Conservation (phyloP, 2,113 vertebrate genomes). For the Dipodomys stephensi region DNA sequence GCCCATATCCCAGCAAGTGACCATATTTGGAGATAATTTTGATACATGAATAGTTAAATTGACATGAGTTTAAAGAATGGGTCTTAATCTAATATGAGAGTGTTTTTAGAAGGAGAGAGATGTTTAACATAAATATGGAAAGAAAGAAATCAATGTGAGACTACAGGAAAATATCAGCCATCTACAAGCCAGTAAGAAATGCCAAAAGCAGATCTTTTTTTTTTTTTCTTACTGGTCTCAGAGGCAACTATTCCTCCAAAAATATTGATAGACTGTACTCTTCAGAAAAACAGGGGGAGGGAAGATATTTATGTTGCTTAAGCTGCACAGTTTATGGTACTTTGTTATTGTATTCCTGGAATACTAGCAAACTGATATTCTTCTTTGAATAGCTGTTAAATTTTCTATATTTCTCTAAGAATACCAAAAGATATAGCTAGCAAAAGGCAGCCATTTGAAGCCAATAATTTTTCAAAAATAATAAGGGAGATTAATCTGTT, state of each 20-base stretch:
- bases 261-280: background rate
- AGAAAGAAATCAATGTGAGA: background rate
- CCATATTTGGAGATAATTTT: background rate
- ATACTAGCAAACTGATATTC: background rate
- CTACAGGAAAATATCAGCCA: accelerated
- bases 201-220: background rate
- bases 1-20: background rate
- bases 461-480: conserved; percentile 58
- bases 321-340: accelerated
- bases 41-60: background rate
- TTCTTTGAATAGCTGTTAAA: background rate
- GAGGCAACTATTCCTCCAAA: background rate
- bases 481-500: conserved; percentile 66
- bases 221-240: background rate
- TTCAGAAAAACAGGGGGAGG: background rate
- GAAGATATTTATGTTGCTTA: background rate
- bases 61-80: background rate
- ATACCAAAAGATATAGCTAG: background rate
- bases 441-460: conserved; percentile 41
- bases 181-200: background rate
- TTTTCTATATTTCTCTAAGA: background rate
- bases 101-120: background rate
- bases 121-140: accelerated
- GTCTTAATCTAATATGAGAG: background rate
- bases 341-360: background rate